Base-by-base conservation (phyloP, 2,888 invertebrate genomes). In the Callinectes sapidus region DNA sequence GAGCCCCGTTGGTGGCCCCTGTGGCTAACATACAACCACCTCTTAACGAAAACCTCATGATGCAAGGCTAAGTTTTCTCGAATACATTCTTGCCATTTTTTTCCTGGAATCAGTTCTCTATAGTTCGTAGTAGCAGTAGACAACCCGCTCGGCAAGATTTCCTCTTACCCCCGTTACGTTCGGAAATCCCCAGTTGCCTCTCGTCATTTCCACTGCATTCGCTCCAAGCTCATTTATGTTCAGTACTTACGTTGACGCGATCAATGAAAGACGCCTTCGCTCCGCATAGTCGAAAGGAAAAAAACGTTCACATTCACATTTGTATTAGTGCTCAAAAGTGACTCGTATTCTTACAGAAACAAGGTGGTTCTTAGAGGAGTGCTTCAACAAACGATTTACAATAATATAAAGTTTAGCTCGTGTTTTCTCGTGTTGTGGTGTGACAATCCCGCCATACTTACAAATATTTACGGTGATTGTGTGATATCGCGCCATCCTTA, bases 201-300 rank as follows among this genome's bases (percentile, higher is more conserved):
- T n/a, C 66, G n/a, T 71, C 66, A 71, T 71, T 71, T 71, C n/a
- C 66, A 23, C 66, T 71, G 66, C n/a, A n/a, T n/a, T n/a, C n/a
- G n/a, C 66, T n/a, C n/a, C n/a, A 23, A n/a, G n/a, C 66, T 71
- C n/a, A 71, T 71, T 71, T 23, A 23, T n/a, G 66, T n/a, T 71
- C 5, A 1, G n/a, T 71, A 71, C 66, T n/a, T 66, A 18, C 18
- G n/a, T 23, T n/a, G 18, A 66, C n/a, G n/a, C 66, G 3, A n/a
- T 71, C n/a, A 71, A n/a, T 55, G n/a, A n/a, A n/a, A 71, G n/a
- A 71, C 66, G 23, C 66, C n/a, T n/a, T 23, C 66, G n/a, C 66
- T n/a, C 1, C 10, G 23, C 66, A 2, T n/a, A 71, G 2, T 23
- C n/a, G n/a, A 71, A n/a, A n/a, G 5, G n/a, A 71, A n/a, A 23